Evolutionary conservation across 2,797 vertebrate species (phyloP).

Genomic region (Gymnopithys bicolor): DNA sequence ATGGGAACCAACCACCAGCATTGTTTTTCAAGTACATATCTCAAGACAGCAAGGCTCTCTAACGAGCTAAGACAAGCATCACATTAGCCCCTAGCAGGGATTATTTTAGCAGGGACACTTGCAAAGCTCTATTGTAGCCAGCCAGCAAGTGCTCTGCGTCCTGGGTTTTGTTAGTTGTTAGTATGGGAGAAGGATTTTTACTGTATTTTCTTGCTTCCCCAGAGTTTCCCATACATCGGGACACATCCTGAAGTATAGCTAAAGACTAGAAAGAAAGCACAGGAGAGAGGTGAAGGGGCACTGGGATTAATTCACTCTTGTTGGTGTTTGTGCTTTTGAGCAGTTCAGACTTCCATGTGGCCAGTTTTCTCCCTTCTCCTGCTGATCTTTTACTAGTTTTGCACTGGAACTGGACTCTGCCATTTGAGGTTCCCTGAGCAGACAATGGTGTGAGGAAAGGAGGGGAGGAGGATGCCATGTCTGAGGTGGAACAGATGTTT

Average conservation of each 20-base stretch:
- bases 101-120: slow-evolving; percentile 33
- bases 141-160: neutral
- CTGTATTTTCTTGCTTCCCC: neutral
- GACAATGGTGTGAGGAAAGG: neutral
- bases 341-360: neutral
- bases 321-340: neutral
- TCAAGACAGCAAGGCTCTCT: slow-evolving; percentile 46
- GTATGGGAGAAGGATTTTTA: neutral
- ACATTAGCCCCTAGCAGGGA: slow-evolving; percentile 14
- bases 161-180: neutral
- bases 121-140: neutral
- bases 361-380: neutral
- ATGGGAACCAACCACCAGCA: neutral
- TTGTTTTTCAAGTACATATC: slow-evolving; percentile 10
- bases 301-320: neutral
- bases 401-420: neutral
- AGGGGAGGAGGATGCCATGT: neutral
- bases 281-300: neutral
- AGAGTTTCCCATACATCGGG: neutral
- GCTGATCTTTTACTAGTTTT: neutral
- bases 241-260: neutral
- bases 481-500: neutral
- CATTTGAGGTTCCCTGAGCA: neutral
- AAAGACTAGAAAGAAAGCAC: neutral
- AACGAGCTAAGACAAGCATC: slow-evolving; percentile 61